phyloP scores from a whole-genome alignment of 2,113 vertebrate species.

The Eupsittula cactorum region DNA sequence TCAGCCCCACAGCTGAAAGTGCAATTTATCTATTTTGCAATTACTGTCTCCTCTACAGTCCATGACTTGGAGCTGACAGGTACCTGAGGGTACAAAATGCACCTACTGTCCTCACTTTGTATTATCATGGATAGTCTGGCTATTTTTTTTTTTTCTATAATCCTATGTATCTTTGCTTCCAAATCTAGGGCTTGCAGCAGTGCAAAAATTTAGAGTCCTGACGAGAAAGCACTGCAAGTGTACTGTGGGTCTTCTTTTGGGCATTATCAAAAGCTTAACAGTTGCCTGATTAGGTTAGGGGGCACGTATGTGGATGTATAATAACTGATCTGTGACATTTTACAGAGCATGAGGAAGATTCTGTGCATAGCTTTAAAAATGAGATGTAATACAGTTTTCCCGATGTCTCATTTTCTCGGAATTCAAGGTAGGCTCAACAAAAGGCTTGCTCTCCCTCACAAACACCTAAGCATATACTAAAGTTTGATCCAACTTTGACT shows the following conservation, averaged over 20 bases:
- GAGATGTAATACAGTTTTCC: neutral
- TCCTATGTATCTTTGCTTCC: neutral
- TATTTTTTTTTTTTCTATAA: neutral
- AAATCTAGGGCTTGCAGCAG: neutral
- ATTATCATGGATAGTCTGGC: neutral
- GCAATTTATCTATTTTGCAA: neutral
- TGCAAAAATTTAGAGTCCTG: neutral
- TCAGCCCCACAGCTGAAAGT: neutral
- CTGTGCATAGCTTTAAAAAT: neutral
- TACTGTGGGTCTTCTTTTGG: neutral
- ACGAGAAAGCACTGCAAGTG: neutral
- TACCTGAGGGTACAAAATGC: neutral
- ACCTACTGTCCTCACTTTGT: neutral
- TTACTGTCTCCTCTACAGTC: neutral
- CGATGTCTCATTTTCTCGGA: neutral
- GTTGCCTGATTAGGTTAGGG: neutral
- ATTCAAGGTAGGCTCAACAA: neutral
- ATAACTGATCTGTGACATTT: neutral
- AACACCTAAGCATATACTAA: neutral
- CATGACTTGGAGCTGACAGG: neutral
- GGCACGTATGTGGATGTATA: neutral
- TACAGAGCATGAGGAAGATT: neutral
- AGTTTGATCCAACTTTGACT: neutral
- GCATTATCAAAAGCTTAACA: neutral
- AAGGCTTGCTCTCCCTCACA: neutral